A percentile compares a stretch with the other conserved stretches of the same genome.
Evolutionary conservation across 2,113 vertebrate genomes (phyloP).

Genomic region (Odocoileus hemionus): DNA sequence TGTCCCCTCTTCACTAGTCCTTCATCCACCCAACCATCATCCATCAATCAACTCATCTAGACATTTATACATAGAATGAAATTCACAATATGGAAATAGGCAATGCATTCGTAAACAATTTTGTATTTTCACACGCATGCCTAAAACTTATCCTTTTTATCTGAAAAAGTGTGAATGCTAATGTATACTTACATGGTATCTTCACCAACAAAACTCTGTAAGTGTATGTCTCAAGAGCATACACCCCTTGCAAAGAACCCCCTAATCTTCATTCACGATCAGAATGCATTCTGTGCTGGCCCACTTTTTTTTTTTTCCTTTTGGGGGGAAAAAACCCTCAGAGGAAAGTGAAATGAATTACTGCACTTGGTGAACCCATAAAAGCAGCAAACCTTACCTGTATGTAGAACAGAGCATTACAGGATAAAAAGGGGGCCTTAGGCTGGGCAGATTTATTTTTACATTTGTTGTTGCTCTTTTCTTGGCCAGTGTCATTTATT

Average conservation of each 20-base stretch:
- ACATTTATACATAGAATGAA: not conserved
- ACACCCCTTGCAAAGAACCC: not conserved
- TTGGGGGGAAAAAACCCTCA: accelerated
- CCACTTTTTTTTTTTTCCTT: not conserved
- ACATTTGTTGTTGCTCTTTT: not conserved
- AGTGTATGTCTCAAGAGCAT: not conserved
- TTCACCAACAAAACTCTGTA: accelerated
- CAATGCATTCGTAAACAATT: not conserved
- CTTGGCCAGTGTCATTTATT: not conserved
- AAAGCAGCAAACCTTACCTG: not conserved
- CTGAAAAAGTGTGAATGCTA: not conserved
- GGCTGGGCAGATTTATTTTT: not conserved
- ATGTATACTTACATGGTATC: accelerated
- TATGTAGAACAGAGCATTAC: accelerated
- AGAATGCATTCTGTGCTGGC: not conserved
- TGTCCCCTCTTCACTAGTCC: not conserved
- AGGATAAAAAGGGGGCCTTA: not conserved
- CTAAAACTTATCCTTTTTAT: too few species aligned
- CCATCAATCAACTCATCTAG: too few species aligned
- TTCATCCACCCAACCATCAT: not conserved
- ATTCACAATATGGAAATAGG: not conserved
- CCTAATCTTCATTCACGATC: not conserved
- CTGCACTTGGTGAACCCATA: not conserved
- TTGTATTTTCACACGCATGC: accelerated
- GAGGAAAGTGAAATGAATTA: not conserved